These are phyloP conservation scores for Candoia aspera DNA, from an alignment of 2,113 vertebrate species.

Conservation along the genomic window DNA sequence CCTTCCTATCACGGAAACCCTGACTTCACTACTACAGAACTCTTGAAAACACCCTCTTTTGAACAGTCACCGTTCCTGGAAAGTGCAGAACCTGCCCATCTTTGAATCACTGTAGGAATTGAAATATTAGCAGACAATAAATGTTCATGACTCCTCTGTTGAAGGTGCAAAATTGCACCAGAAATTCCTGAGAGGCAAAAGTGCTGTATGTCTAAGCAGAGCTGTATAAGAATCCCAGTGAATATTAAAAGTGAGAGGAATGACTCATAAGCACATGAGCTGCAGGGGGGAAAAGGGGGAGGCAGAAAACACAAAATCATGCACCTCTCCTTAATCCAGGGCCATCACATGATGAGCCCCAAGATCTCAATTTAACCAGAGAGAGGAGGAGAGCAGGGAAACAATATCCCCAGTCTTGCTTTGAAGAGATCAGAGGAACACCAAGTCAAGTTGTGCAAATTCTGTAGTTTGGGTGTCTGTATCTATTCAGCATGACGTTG, in stretches of 20 bases:
- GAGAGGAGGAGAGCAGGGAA: constrained; percentile 49
- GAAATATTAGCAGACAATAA: constrained; percentile 65
- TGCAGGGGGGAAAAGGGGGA: constrained; percentile 33
- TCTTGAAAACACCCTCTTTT: background rate
- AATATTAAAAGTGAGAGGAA: constrained; percentile 62
- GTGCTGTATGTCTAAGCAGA: constrained; percentile 55
- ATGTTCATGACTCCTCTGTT: constrained; percentile 47
- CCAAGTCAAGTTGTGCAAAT: rapidly evolving
- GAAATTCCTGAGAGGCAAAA: constrained; percentile 54
- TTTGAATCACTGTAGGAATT: background rate
- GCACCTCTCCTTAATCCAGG: constrained; percentile 72
- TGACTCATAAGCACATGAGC: constrained; percentile 84
- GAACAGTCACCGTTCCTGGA: background rate
- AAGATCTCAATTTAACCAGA: constrained; percentile 69
- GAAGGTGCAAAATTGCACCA: constrained; percentile 32
- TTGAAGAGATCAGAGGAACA: constrained; percentile 12
- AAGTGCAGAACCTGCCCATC: background rate
- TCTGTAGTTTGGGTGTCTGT: background rate
- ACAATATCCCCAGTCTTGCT: constrained; percentile 22
- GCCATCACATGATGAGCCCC: constrained; percentile 80
- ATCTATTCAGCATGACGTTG: constrained; percentile 42
- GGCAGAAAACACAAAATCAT: constrained; percentile 74
- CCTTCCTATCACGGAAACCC: background rate
- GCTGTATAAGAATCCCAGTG: constrained; percentile 55
- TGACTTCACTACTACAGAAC: background rate